Conservation (phyloP, 2,797 vertebrate genomes). For the Chrosomus eos region DNA sequence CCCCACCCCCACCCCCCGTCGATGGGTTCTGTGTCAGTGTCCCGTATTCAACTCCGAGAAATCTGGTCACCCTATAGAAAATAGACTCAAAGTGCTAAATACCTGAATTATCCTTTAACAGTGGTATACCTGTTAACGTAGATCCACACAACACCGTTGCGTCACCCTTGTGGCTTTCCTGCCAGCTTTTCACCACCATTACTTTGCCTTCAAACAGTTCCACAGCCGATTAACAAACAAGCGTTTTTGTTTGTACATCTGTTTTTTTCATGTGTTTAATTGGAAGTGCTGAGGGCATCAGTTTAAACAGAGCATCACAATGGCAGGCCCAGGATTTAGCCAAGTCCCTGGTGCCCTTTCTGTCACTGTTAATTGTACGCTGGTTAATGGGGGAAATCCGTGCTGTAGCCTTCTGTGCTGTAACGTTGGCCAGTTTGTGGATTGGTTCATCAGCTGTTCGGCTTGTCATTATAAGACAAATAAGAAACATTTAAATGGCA, state of each 20-base stretch:
- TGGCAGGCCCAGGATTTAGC: slow-evolving; percentile 55
- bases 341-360: slow-evolving; percentile 62
- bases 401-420: slow-evolving; percentile 2
- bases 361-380: slow-evolving; percentile 52
- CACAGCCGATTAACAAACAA: slow-evolving; percentile 22
- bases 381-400: slow-evolving; percentile 51
- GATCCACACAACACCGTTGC: background rate
- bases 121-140: background rate
- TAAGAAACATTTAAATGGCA: slow-evolving; percentile 55
- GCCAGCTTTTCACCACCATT: background rate
- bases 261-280: slow-evolving; percentile 61
- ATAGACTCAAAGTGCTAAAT: too few species aligned
- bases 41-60: too few species aligned
- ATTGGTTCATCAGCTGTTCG: slow-evolving; percentile 52
- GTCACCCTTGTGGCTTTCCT: background rate
- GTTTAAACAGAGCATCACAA: slow-evolving; percentile 67
- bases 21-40: too few species aligned
- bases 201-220: background rate
- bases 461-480: slow-evolving; percentile 56
- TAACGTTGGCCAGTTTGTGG: slow-evolving; percentile 17
- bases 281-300: slow-evolving; percentile 67
- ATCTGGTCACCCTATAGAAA: too few species aligned
- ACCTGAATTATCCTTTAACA: too few species aligned
- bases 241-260: slow-evolving; percentile 11
- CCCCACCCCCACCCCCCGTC: too few species aligned